Evolutionary conservation across 2,113 vertebrate species (phyloP), one percentile per base, ranked within the genome.

Genomic region (Trematomus loennbergii): DNA sequence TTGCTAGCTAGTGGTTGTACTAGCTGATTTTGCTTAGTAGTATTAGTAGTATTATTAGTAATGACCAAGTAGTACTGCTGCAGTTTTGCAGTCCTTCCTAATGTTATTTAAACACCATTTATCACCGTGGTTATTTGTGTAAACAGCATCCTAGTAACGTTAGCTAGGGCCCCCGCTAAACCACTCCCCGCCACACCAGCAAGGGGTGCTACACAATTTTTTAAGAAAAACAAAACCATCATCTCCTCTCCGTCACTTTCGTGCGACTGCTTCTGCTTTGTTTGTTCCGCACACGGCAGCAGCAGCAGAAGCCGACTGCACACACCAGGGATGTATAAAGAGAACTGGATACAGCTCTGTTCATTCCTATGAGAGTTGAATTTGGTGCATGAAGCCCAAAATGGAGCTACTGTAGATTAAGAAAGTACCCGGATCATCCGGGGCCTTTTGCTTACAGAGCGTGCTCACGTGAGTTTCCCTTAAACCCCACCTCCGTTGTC

Each of bases 231-330:
- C 50, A 55, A 43, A 54, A 49, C 36, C 53, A 18, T 54, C 59
- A 1, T 57, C 15, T 50, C 11, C 12, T 20, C 5, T 0, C 0
- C 81, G 91, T 91, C 89, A 90, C 45, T 83, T 59, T 69, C 18
- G 2, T n/a, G 90, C 87, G 89, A 72, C 88, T 0, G 45, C 18
- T 20, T 33, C 13, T 18, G 79, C 79, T 90, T 92, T 93, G 86
- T 92, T 92, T 90, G 88, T 93, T 92, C 92, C 90, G 90, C 52
- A 88, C 81, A 90, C 87, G 88, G 85, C 85, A 75, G 87, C 86
- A 84, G 70, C 86, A 82, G 60, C 81, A 68, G 10, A 85, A 82
- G 60, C 81, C 65, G 10, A 43, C 36, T 8, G 8, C 36, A 40
- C 0, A 40, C 36, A 40, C 36, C 36, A 40, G 36, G 36, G 36